Evolutionary conservation across 53 echinoderm and acorn worm genomes (phyloP).

Genomic region (Antedon mediterranea): DNA sequence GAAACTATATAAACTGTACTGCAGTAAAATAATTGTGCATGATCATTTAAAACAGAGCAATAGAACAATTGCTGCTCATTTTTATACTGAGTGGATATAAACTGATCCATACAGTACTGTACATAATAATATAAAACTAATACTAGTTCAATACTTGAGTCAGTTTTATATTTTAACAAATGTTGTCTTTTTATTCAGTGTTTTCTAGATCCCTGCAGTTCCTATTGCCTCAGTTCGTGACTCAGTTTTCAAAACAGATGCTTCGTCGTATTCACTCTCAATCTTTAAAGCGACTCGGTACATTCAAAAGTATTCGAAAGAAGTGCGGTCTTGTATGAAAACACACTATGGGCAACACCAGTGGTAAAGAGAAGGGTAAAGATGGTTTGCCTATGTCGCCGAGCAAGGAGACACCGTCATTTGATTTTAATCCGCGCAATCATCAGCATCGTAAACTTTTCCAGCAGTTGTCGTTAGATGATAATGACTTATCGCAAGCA

Average conservation of each 20-base stretch:
- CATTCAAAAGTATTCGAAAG: slow-evolving; percentile 1
- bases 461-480: slow-evolving; percentile 81
- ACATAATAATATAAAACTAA: too few species aligned
- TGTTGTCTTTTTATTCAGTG: background rate
- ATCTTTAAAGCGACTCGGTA: background rate
- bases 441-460: slow-evolving; percentile 44
- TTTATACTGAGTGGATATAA: too few species aligned
- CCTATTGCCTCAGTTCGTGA: background rate
- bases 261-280: background rate
- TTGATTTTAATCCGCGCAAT: slow-evolving; percentile 58
- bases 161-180: background rate
- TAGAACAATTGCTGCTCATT: too few species aligned
- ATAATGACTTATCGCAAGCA: slow-evolving; percentile 45
- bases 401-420: slow-evolving; percentile 55
- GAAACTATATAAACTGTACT: too few species aligned
- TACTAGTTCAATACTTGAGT: too few species aligned
- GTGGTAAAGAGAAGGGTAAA: slow-evolving; percentile 73
- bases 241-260: background rate
- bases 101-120: too few species aligned
- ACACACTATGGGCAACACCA: slow-evolving; percentile 65
- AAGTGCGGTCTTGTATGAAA: background rate
- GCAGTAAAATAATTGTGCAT: too few species aligned
- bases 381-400: slow-evolving; percentile 87
- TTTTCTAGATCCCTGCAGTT: background rate
- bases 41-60: too few species aligned